phyloP scores from a whole-genome alignment of 2,113 vertebrate species.

The Laticauda colubrina region DNA sequence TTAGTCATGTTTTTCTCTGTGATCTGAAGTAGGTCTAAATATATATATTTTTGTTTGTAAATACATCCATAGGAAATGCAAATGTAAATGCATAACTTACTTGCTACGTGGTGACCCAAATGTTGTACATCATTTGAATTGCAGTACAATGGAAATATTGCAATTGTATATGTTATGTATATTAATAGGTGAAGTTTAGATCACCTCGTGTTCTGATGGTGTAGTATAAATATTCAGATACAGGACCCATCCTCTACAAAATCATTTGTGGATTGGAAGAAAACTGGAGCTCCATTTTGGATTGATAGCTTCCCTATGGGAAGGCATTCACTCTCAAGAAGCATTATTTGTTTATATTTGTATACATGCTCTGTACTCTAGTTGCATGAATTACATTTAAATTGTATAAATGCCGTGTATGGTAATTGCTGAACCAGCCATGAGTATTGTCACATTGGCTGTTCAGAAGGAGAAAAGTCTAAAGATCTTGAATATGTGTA shows the following conservation, averaged over 20 bases:
- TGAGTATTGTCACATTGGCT: slow-evolving; percentile 29
- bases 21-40: background rate
- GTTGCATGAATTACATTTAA: background rate
- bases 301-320: slow-evolving; percentile 32
- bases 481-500: slow-evolving; percentile 15
- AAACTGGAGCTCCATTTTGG: slow-evolving; percentile 27
- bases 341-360: slow-evolving; percentile 32
- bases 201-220: slow-evolving; percentile 14
- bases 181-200: background rate
- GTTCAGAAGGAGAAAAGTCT: background rate
- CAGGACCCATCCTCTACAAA: slow-evolving; percentile 18
- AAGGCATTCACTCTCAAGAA: background rate
- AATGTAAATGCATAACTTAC: slow-evolving; percentile 1
- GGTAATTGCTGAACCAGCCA: background rate
- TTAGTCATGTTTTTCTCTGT: background rate
- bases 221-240: slow-evolving; percentile 5
- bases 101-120: background rate
- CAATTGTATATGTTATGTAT: background rate
- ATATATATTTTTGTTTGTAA: background rate
- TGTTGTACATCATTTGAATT: background rate
- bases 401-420: background rate
- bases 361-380: background rate
- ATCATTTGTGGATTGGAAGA: slow-evolving; percentile 33
- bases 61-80: background rate
- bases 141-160: background rate